These are phyloP conservation scores for Phyllostomus discolor DNA, from an alignment of 2,113 vertebrate species.

Conservation along the genomic window DNA sequence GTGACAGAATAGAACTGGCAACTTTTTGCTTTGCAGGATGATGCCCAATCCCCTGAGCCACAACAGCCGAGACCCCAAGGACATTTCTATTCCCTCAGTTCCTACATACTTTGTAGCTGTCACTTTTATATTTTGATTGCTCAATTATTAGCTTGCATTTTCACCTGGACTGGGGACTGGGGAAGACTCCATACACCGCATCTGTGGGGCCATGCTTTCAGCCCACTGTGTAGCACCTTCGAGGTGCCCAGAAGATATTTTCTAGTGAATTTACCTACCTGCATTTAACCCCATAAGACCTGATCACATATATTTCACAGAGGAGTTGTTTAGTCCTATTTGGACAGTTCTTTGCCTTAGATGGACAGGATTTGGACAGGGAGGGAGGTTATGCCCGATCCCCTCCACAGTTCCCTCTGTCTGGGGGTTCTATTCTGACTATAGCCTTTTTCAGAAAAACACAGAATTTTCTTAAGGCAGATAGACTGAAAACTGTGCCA, in stretches of 20 bases:
- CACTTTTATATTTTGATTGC: background rate
- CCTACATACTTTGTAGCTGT: background rate
- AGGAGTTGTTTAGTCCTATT: background rate
- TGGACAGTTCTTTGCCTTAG: background rate
- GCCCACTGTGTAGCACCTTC: background rate
- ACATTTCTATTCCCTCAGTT: background rate
- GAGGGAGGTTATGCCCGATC: background rate
- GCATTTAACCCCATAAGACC: background rate
- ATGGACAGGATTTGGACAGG: background rate
- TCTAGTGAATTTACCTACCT: background rate
- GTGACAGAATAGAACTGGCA: no score
- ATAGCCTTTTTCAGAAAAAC: background rate
- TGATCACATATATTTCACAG: background rate
- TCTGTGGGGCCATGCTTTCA: background rate
- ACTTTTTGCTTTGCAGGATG: no score
- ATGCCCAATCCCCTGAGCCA: no score
- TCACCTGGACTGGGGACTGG: background rate
- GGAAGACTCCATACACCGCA: background rate
- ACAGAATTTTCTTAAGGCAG: background rate
- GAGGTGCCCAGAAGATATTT: background rate
- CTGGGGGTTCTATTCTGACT: background rate
- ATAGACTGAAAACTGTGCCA: background rate
- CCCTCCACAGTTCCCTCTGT: background rate
- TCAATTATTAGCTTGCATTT: background rate
- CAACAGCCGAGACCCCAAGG: no score